A percentile compares a stretch with the other conserved stretches of the same genome.
These are phyloP conservation scores for Plutella xylostella DNA, from an alignment of 2,888 invertebrate genomes.

Conservation along the genomic window DNA sequence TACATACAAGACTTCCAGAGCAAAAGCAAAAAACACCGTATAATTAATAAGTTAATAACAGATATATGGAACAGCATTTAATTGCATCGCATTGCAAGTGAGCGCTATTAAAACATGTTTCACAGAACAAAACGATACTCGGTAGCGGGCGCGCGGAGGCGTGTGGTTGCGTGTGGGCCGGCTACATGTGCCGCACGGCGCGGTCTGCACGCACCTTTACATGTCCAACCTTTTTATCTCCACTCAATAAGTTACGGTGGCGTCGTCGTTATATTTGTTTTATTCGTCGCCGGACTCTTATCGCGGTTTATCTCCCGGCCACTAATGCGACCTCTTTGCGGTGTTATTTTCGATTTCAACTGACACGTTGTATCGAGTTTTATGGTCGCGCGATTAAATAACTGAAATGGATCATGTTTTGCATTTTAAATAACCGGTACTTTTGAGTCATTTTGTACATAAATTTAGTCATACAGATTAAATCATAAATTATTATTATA, in stretches of 20 bases:
- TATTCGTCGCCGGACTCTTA: constrained; percentile 21
- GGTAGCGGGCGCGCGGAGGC: neutral
- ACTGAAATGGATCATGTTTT: too few species aligned
- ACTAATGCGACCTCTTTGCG: constrained; percentile 18
- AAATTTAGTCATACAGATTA: too few species aligned
- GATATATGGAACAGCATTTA: too few species aligned
- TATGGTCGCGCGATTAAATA: constrained; percentile 8
- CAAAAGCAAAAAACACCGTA: too few species aligned
- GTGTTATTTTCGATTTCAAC: constrained; percentile 17
- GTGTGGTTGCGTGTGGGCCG: neutral
- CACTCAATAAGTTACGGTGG: constrained; percentile 24
- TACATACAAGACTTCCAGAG: too few species aligned
- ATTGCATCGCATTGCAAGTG: too few species aligned
- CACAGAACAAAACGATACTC: neutral
- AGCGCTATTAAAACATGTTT: too few species aligned
- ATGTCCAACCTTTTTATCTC: constrained; percentile 18
- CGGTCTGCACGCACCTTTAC: constrained; percentile 4
- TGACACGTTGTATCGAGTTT: constrained; percentile 23
- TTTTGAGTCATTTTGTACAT: too few species aligned
- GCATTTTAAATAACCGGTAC: too few species aligned
- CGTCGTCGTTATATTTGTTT: constrained; percentile 28
- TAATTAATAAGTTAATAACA: too few species aligned
- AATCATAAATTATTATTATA: too few species aligned
- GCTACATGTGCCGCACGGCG: neutral
- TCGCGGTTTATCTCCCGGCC: constrained; percentile 22